phyloP scores from a whole-genome alignment of 2,797 vertebrate species.

The Protonibea diacanthus region DNA sequence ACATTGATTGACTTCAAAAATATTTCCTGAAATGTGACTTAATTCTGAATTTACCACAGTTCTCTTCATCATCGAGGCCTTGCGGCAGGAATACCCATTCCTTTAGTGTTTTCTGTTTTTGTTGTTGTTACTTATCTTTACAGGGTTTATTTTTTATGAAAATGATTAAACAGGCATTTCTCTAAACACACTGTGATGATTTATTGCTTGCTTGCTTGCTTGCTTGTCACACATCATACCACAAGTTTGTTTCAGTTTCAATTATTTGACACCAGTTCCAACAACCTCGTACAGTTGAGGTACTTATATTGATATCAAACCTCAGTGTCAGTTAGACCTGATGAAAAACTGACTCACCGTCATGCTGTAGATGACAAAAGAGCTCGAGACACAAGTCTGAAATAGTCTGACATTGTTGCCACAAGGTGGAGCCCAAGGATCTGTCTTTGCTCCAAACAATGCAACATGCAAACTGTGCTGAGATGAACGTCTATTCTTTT shows the following conservation, averaged over 20 bases:
- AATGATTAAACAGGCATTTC: constrained; percentile 69
- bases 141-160: constrained; percentile 70
- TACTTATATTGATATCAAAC: background rate
- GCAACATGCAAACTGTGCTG: background rate
- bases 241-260: background rate
- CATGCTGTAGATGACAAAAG: background rate
- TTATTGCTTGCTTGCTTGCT: too few relatives aligned
- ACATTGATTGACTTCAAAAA: constrained; percentile 12
- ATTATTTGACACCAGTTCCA: background rate
- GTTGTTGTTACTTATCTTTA: constrained; percentile 38
- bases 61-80: constrained; percentile 55
- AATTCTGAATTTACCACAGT: constrained; percentile 10
- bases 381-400: background rate
- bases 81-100: constrained; percentile 49
- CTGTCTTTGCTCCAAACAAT: background rate
- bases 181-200: constrained; percentile 27
- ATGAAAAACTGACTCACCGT: background rate
- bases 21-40: constrained; percentile 6
- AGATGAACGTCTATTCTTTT: background rate
- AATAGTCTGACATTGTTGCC: constrained; percentile 7
- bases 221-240: background rate
- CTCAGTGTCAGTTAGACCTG: background rate
- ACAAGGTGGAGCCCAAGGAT: constrained; percentile 57
- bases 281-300: background rate
- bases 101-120: constrained; percentile 16